Base-by-base conservation (phyloP, 2,888 invertebrate species). In the Ormyrus pomaceus region DNA sequence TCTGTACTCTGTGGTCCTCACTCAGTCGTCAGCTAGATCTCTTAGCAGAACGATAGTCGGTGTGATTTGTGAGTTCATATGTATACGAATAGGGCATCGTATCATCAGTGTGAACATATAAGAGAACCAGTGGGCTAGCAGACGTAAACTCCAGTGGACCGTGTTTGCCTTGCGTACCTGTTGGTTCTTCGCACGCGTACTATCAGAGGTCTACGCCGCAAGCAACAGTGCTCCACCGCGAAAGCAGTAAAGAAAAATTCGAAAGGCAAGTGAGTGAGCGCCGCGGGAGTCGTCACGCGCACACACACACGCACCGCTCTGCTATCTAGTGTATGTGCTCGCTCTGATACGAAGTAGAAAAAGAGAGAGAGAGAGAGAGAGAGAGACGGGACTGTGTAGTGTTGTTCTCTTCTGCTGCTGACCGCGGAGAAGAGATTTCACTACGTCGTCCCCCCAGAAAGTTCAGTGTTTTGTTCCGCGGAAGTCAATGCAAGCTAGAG, bases 331-430 rank as follows among this genome's bases (percentile, higher is more conserved):
- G 46, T 13, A 34, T 55, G 7, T 8, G 4, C 50, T 7, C 62
- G 55, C 62, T 11, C 55, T 45, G 19, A 64, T 19, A 58, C 7
- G 62, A 62, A 45, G 58, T n/a, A 71, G 59, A 71, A 9, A 48
- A 9, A n/a, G 59, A 50, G 58, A 34, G 50, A 69, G 56, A 66
- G 50, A 66, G n/a, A 64, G 53, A 74, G 48, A 48, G 62, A 58
- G 78, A 56, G 64, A 59, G 19, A 65, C 34, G 71, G 55, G 71
- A 70, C 53, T 58, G n/a, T 34, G 68, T 69, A 70, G 61, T 71
- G 77, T 73, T 73, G 59, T 62, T 51, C 77, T 34, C 34, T 34
- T 34, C 34, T 34, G 34, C 34, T 34, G 34, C 34, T 48, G 65
- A 6, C 62, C 48, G 58, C 58, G 65, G 65, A 70, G 10, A 77